These are phyloP conservation scores for Orchestes rusci DNA, from an alignment of 2,888 invertebrate genomes.

Conservation along the genomic window DNA sequence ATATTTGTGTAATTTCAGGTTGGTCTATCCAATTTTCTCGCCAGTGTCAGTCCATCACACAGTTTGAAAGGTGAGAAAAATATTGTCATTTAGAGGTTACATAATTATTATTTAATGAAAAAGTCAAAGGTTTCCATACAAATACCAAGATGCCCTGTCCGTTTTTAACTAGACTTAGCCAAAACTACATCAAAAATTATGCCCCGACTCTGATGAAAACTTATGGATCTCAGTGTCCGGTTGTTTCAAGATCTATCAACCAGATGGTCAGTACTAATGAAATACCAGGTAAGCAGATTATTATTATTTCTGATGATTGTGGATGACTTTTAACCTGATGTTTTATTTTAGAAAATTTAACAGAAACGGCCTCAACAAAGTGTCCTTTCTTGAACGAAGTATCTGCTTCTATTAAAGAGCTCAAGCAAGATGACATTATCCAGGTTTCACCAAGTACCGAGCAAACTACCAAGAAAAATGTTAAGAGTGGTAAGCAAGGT, in stretches of 20 bases:
- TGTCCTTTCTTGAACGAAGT: conserved; percentile 57
- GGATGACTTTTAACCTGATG: background rate
- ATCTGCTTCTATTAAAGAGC: conserved; percentile 53
- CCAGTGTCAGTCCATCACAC: conserved; percentile 6
- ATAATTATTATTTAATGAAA: conserved; percentile 13
- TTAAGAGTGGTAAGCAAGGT: conserved; percentile 6
- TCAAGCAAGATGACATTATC: conserved; percentile 52
- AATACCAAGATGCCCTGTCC: conserved; percentile 73
- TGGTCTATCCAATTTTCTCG: conserved; percentile 3
- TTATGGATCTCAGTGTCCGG: conserved; percentile 77
- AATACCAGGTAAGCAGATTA: conserved; percentile 19
- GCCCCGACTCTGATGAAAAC: conserved; percentile 67
- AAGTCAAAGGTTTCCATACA: conserved; percentile 23
- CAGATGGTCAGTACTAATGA: conserved; percentile 25
- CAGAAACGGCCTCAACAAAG: conserved; percentile 5
- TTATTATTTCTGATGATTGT: background rate
- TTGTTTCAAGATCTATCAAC: conserved; percentile 53
- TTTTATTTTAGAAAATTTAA: conserved; percentile 10
- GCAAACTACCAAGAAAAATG: conserved; percentile 12
- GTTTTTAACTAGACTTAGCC: conserved; percentile 72
- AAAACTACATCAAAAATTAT: conserved; percentile 77
- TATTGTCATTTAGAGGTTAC: conserved; percentile 14
- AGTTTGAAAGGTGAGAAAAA: conserved; percentile 11
- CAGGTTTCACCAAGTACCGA: conserved; percentile 34
- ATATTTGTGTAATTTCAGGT: conserved; percentile 9